Evolutionary conservation across 2,888 invertebrate species (phyloP), one percentile per base, ranked within the genome.

Genomic region (Quadriops clusia): DNA sequence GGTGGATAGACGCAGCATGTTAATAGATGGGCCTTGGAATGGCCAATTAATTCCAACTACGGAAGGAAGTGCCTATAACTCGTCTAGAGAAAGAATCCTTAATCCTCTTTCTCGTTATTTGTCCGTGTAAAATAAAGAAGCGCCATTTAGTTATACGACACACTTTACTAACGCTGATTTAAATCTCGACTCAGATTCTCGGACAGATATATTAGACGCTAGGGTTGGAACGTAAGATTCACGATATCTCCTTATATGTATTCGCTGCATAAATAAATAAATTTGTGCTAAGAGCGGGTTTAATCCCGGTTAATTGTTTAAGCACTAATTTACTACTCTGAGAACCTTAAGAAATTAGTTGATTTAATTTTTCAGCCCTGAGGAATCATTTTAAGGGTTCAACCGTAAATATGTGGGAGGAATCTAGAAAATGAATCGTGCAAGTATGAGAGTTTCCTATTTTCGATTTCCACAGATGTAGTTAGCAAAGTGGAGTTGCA

Each of bases 21-120:
- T 45, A 47, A 47, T 47, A 43, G 46, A 47, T 47, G 46, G 42
- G 39, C 37, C 37, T 36, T 36, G 42, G 40, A 47, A 47, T 47
- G 46, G 47, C 45, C 46, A 45, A 47, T 47, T 47, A 47, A 47
- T 47, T 46, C 45, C 39, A 41, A 45, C 45, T 42, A 43, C 42
- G 42, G 44, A 46, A 44, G 47, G 44, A 46, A 46, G 46, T 48
- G 48, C 47, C 47, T 47, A 48, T 47, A 47, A 48, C 46, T 46
- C 47, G 48, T 46, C 45, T 42, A 41, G 40, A 45, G 44, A 46
- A 47, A 47, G 45, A 47, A 46, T 46, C 43, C 46, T 46, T 49
- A 49, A 49, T 49, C 47, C 49, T 38, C 44, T 40, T 40, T 43
- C 43, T 44, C 46, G 45, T 47, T 47, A 44, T 47, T 47, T 43